Conservation (phyloP, 2,797 vertebrate species). For the Lutjanus argentimaculatus region DNA sequence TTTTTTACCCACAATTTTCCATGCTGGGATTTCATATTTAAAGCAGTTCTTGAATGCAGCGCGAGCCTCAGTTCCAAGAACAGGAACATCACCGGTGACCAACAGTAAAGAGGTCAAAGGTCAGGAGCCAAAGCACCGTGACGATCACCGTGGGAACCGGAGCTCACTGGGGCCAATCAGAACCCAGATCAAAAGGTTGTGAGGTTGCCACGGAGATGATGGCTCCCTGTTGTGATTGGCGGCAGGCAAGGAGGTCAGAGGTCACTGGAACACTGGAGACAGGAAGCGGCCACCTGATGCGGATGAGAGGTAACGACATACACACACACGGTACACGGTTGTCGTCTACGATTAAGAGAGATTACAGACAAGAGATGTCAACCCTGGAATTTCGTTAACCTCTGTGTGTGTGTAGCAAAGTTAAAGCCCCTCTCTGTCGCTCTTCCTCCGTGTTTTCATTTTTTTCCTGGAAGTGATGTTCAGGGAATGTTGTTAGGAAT, state of each 20-base stretch:
- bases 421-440: background rate
- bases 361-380: background rate
- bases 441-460: background rate
- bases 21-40: background rate
- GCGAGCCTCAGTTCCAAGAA: background rate
- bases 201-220: constrained; percentile 40
- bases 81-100: background rate
- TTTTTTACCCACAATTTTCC: background rate
- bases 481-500: background rate
- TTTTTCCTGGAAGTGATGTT: background rate
- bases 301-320: constrained; percentile 40
- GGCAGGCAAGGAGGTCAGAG: constrained; percentile 35
- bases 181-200: constrained; percentile 37
- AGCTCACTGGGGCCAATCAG: constrained; percentile 43
- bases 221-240: constrained; percentile 34
- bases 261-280: constrained; percentile 37
- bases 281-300: constrained; percentile 47
- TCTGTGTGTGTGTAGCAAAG: background rate
- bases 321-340: constrained; percentile 1
- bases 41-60: constrained; percentile 24
- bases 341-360: constrained; percentile 1
- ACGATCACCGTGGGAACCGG: constrained; percentile 50
- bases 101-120: constrained; percentile 14
- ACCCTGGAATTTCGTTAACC: background rate
- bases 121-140: constrained; percentile 18